Evolutionary conservation across 2,888 invertebrate species (phyloP), one percentile per base, ranked within the genome.

Genomic region (Drosophila paranaensis): DNA sequence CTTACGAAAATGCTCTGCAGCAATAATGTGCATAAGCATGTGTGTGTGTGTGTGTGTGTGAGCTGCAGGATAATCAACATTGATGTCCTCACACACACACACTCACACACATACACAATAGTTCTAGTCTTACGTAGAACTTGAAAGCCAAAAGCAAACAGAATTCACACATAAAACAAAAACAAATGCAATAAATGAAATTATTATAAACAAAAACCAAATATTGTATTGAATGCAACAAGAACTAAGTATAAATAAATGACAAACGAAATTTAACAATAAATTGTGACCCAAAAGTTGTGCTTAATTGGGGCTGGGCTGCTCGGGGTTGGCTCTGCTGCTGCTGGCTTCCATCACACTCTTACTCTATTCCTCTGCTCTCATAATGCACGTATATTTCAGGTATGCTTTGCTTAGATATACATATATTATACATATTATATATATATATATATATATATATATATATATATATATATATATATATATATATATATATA

Each of bases 201-300:
- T 76, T 77, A 77, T 66, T 67, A 74, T 71, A 65, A 77, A 71
- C 56, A 46, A 56, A 25, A 39, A 60, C 3, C 46, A 65, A 54
- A 65, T 76, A 74, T 74, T 81, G 79, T 77, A 82, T 81, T 65
- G 61, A 71, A 70, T 71, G 54, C 74, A 74, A 71, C 63, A 58
- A 55, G 42, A 79, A 74, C 68, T 57, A 74, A 60, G 60, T 72
- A 69, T 70, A 82, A 77, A 74, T 71, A 66, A 70, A 71, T 71
- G 71, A 71, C 45, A 58, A 55, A 60, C 68, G 14, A 65, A 70
- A 65, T 54, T 58, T 66, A 74, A 66, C 66, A 58, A 58, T 58
- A 48, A 40, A 40, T 39, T 20, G 1, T 30, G 8, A 6, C 30
- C 5, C 2, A 5, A 39, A 37, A 9, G 9, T 46, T 46, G n/a